phyloP scores from a whole-genome alignment of 2,888 invertebrate genomes.

The Sycophila texana region DNA sequence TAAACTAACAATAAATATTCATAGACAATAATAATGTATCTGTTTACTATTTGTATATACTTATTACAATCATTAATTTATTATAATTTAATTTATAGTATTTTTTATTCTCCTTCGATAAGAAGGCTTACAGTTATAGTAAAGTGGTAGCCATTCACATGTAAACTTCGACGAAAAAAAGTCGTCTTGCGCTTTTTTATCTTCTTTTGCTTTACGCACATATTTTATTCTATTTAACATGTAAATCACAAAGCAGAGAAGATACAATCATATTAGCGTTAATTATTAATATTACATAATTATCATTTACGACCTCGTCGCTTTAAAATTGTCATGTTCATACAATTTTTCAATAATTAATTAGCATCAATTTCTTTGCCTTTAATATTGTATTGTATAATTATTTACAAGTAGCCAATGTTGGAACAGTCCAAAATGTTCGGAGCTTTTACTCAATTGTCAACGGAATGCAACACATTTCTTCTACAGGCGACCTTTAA shows the following conservation, averaged over 20 bases:
- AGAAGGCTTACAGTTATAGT: constrained; percentile 62
- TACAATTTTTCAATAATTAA: constrained; percentile 60
- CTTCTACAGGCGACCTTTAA: constrained; percentile 31
- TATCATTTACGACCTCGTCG: constrained; percentile 19
- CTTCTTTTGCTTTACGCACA: constrained; percentile 35
- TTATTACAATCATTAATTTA: constrained; percentile 65
- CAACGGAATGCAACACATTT: constrained; percentile 71
- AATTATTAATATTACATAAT: constrained; percentile 47
- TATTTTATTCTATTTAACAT: constrained; percentile 59
- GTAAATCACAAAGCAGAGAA: constrained; percentile 70
- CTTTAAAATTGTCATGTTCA: constrained; percentile 57
- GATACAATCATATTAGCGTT: constrained; percentile 63
- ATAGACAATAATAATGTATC: constrained; percentile 65
- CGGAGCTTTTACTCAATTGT: constrained; percentile 62
- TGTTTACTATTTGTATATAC: constrained; percentile 65
- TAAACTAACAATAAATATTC: constrained; percentile 66
- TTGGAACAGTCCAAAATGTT: constrained; percentile 59
- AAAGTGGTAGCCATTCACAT: constrained; percentile 65
- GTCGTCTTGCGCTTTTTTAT: constrained; percentile 52
- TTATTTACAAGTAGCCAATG: constrained; percentile 69
- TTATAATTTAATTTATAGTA: constrained; percentile 62
- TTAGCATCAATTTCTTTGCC: constrained; percentile 61
- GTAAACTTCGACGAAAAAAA: constrained; percentile 58
- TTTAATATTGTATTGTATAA: constrained; percentile 59
- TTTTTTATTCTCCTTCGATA: constrained; percentile 54